Evolutionary conservation across 2,113 vertebrate genomes (phyloP), one percentile per base, ranked within the genome.

Genomic region (Galbula dea): DNA sequence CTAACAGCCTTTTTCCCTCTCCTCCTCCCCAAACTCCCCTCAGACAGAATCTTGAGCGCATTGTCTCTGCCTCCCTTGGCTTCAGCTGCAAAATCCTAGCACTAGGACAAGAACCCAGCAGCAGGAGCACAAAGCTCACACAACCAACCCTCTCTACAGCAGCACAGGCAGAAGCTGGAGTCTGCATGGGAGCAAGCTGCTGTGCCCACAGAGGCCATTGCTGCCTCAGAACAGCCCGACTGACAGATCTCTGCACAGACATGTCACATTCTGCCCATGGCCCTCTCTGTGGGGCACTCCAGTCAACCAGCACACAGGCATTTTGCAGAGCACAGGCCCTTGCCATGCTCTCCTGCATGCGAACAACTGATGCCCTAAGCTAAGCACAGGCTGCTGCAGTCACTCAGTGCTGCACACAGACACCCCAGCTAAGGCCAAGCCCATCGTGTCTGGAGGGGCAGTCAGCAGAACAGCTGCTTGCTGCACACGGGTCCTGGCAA

Each of bases 31-130:
- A 16, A 73, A 72, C 94, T 96, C 96, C 97, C 95, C 67, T 88
- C 93, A 97, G 97, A 96, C 97, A 79, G 93, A 94, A 94, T 90
- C 95, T 96, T 61, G 77, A 97, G 96, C 98, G 97, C 97, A 97
- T 87, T 90, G 96, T 95, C 94, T 83, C 87, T 97, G 98, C 98
- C 94, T 97, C 87, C 66, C 91, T 87, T 11, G 32, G 66, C 88
- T 69, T 83, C 90, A 65, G 91, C 83, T 32, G 71, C 77, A 71
- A 19, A 74, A 41, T 6, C 21, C 86, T 61, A 94, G 93, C 96
- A 30, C 15, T 52, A 72, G 81, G 65, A 6, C 1, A 5, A 72
- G 73, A 29, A 3, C 52, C 6, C 13, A 4, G 2, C 11, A 23
- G 65, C 6, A 2, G 69, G 23, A 57, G 27, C 67, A 8, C 27